Evolutionary conservation across 2,797 vertebrate species (phyloP).

Genomic region (Danio aesculapii): DNA sequence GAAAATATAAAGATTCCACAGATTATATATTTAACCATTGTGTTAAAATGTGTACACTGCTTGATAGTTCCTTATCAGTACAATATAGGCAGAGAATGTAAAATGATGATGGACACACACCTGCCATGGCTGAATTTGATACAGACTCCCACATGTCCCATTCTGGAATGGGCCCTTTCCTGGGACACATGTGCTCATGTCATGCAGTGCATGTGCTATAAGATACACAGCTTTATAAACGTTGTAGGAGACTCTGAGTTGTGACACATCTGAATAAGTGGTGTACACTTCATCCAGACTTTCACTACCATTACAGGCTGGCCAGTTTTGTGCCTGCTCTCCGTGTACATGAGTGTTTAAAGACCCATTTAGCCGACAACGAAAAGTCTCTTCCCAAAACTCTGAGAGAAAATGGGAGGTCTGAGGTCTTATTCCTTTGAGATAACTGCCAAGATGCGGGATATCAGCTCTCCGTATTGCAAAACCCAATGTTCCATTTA

Average conservation of each 20-base stretch:
- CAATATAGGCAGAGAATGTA: not conserved
- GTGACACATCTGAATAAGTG: constrained; percentile 73
- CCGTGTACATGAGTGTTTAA: constrained; percentile 67
- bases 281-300: constrained; percentile 68
- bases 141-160: constrained; percentile 67
- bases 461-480: constrained; percentile 77
- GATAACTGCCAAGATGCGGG: constrained; percentile 75
- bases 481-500: constrained; percentile 82
- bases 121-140: constrained; percentile 72
- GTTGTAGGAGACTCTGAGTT: constrained; percentile 79
- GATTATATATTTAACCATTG: not conserved
- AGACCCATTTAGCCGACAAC: constrained; percentile 70
- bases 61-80: not conserved
- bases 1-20: not conserved
- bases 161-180: constrained; percentile 73
- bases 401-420: constrained; percentile 68
- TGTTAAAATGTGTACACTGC: not conserved
- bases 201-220: constrained; percentile 75
- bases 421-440: constrained; percentile 63
- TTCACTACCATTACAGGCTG: constrained; percentile 68
- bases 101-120: constrained; percentile 57
- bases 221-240: constrained; percentile 80
- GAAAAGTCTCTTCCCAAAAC: constrained; percentile 76
- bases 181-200: constrained; percentile 69
- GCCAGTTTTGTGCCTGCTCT: constrained; percentile 41